Conservation (phyloP, 2,113 vertebrate species). For the Capra hircus region DNA sequence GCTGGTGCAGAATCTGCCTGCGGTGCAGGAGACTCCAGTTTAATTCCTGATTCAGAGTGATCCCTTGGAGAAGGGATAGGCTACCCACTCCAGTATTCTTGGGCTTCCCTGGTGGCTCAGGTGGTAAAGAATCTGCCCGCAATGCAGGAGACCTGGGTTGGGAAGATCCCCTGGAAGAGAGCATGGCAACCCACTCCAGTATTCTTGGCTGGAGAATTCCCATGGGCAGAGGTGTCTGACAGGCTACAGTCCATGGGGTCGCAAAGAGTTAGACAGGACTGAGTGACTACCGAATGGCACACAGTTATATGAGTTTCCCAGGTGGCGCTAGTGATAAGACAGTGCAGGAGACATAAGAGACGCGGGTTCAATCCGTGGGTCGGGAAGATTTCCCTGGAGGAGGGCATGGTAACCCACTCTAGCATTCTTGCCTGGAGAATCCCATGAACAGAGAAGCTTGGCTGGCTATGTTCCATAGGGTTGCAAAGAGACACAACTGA, state of each 20-base stretch:
- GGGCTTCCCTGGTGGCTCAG: not conserved
- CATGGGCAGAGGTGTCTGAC: not conserved
- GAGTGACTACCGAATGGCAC: not conserved
- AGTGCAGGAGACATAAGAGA: not conserved
- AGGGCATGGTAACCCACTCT: not conserved
- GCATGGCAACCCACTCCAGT: not conserved
- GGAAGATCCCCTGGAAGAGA: not conserved
- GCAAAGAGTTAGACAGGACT: not conserved
- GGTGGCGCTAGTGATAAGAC: not conserved
- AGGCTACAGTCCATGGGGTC: not conserved
- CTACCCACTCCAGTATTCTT: not conserved
- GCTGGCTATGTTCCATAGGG: not conserved
- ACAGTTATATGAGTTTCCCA: not conserved
- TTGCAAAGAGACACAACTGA: not conserved
- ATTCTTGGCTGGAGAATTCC: not conserved
- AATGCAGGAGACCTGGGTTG: not conserved
- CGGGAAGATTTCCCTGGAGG: not conserved
- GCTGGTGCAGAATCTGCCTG: not conserved
- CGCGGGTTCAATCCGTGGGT: rapidly evolving
- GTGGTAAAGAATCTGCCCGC: not conserved
- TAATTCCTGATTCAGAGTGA: not conserved
- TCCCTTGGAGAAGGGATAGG: not conserved
- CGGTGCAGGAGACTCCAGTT: not conserved
- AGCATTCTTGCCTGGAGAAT: not conserved
- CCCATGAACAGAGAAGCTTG: not conserved